phyloP scores from a whole-genome alignment of 2,888 invertebrate species.

The Meandrusa payeni region DNA sequence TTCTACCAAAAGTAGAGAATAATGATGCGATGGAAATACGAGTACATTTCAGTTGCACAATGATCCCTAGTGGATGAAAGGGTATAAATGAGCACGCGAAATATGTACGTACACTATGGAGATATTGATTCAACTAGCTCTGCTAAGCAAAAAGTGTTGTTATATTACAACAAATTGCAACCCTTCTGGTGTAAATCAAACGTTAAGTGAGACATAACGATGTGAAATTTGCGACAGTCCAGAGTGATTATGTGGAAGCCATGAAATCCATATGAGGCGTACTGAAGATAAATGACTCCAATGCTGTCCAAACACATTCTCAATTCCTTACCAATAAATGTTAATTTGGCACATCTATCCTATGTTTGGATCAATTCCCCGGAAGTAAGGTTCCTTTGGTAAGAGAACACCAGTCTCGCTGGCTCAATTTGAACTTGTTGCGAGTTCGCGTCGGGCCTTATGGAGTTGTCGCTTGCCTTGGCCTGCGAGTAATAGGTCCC shows the following conservation, averaged over 20 bases:
- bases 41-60: no score
- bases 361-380: constrained; percentile 55
- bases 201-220: background rate
- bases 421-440: constrained; percentile 75
- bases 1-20: no score
- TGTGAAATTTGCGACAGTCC: constrained; percentile 16
- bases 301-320: constrained; percentile 36
- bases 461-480: constrained; percentile 70
- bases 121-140: no score
- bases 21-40: no score
- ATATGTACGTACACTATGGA: no score
- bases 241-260: constrained; percentile 9
- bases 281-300: constrained; percentile 45
- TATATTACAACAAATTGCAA: constrained; percentile 20
- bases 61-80: no score
- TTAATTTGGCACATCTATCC: constrained; percentile 49
- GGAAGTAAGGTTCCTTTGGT: constrained; percentile 65
- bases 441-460: constrained; percentile 72
- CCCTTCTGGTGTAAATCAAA: constrained; percentile 1
- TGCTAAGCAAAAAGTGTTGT: no score
- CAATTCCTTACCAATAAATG: constrained; percentile 65
- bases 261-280: constrained; percentile 29
- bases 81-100: no score
- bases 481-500: constrained; percentile 70
- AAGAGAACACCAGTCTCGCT: constrained; percentile 61